These are phyloP conservation scores for Sphaeridia pumilis DNA, from an alignment of 2,888 invertebrate species.

Conservation along the genomic window DNA sequence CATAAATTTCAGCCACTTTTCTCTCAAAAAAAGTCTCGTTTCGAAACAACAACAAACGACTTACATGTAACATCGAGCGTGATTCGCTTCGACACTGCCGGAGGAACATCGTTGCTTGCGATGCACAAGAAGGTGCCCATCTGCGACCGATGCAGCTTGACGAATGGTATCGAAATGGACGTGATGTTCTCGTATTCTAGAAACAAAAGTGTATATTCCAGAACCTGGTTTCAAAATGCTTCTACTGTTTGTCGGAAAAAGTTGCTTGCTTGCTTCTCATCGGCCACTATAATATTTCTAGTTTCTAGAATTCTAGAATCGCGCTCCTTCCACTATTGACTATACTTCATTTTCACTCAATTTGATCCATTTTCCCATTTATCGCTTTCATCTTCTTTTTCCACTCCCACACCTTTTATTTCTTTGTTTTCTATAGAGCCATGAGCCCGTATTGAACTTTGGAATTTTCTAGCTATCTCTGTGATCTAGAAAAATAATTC, in stretches of 20 bases:
- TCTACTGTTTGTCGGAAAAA: too few relatives aligned
- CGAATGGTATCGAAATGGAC: constrained; percentile 59
- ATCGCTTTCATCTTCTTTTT: not conserved
- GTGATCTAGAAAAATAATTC: too few relatives aligned
- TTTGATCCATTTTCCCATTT: not conserved
- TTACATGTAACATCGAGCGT: constrained; percentile 81
- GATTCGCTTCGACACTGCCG: constrained; percentile 78
- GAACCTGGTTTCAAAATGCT: too few relatives aligned
- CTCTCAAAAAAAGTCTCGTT: not conserved
- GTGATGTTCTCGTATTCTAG: constrained; percentile 58
- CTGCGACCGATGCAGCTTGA: constrained; percentile 51
- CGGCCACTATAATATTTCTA: too few relatives aligned
- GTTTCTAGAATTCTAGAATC: too few relatives aligned
- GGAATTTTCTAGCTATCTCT: too few relatives aligned
- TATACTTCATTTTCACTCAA: not conserved
- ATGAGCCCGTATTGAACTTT: too few relatives aligned
- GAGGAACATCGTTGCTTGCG: constrained; percentile 48
- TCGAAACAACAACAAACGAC: constrained; percentile 41
- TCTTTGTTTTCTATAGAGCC: too few relatives aligned
- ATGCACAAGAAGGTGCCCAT: constrained; percentile 61
- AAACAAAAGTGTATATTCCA: constrained; percentile 18
- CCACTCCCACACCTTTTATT: too few relatives aligned
- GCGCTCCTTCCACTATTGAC: not conserved
- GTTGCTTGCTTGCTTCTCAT: not conserved
- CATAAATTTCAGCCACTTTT: not conserved